These are phyloP conservation scores for Eupithecia pulchellata DNA, from an alignment of 2,888 invertebrate genomes.

Conservation along the genomic window DNA sequence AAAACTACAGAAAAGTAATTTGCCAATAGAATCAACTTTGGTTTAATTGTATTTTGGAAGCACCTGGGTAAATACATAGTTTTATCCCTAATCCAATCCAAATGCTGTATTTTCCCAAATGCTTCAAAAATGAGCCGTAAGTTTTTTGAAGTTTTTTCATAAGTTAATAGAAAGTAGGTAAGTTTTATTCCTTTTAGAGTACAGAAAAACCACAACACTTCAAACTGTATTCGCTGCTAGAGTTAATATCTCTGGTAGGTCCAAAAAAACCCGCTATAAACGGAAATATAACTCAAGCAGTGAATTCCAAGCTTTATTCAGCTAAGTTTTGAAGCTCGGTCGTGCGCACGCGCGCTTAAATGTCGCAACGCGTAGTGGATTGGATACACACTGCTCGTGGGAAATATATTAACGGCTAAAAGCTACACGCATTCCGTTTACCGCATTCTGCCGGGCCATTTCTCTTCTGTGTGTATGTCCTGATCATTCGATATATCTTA, in stretches of 20 bases:
- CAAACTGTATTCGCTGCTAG: neutral
- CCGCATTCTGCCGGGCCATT: slow-evolving; percentile 20
- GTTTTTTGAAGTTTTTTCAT: too few relatives aligned
- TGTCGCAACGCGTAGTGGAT: slow-evolving; percentile 37
- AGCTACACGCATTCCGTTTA: slow-evolving; percentile 31
- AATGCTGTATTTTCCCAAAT: too few relatives aligned
- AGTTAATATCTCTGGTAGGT: neutral
- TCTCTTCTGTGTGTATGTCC: slow-evolving; percentile 29
- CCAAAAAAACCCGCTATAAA: too few relatives aligned
- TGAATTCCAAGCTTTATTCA: slow-evolving; percentile 22
- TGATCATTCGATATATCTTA: slow-evolving; percentile 11
- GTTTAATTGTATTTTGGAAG: too few relatives aligned
- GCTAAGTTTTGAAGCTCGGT: slow-evolving; percentile 30
- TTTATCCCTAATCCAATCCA: too few relatives aligned
- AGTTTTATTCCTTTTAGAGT: too few relatives aligned
- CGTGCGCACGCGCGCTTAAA: slow-evolving; percentile 43
- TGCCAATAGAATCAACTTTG: too few relatives aligned
- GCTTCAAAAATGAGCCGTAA: too few relatives aligned
- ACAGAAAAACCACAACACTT: too few relatives aligned
- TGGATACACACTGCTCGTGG: slow-evolving; percentile 37
- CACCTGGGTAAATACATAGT: too few relatives aligned
- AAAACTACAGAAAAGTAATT: too few relatives aligned
- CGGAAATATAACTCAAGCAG: neutral
- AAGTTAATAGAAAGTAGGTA: too few relatives aligned
- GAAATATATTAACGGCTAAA: slow-evolving; percentile 43